Conservation (phyloP, 2,888 invertebrate species). For the Dryomyza anilis region DNA sequence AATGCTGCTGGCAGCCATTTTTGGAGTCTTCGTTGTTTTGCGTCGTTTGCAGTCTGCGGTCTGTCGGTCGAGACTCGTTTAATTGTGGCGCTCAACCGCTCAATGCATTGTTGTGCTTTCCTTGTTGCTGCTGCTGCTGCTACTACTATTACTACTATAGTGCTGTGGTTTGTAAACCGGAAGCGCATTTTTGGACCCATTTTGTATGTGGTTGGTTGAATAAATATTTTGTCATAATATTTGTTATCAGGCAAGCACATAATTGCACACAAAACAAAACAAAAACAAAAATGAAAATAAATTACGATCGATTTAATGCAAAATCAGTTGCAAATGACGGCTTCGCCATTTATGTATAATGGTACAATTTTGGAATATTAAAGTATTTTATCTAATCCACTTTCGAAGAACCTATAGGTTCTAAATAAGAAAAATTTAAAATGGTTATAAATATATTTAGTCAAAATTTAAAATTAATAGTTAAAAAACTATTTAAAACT, state of each 20-base stretch:
- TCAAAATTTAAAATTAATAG: background rate
- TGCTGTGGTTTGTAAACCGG: too few species aligned
- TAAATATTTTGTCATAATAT: slow-evolving; percentile 36
- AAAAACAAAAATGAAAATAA: background rate
- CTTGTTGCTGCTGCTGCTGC: too few species aligned
- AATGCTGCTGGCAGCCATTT: too few species aligned
- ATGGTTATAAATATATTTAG: background rate
- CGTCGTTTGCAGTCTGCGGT: too few species aligned
- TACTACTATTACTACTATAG: too few species aligned
- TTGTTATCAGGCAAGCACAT: slow-evolving; percentile 36
- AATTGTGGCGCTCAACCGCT: slow-evolving; percentile 17
- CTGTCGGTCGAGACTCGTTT: slow-evolving; percentile 25
- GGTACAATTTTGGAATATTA: background rate
- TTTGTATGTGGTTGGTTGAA: too few species aligned
- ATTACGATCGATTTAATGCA: background rate
- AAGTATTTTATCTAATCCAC: background rate
- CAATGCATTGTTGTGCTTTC: background rate
- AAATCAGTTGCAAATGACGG: background rate
- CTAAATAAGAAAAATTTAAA: too few species aligned
- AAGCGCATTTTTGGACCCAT: too few species aligned
- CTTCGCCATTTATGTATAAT: background rate
- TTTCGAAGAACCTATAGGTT: too few species aligned
- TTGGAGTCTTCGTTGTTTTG: too few species aligned
- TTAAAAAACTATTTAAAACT: background rate
- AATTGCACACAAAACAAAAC: slow-evolving; percentile 27